These are phyloP conservation scores for Epinephelus fuscoguttatus DNA, from an alignment of 2,113 vertebrate genomes.

Conservation along the genomic window DNA sequence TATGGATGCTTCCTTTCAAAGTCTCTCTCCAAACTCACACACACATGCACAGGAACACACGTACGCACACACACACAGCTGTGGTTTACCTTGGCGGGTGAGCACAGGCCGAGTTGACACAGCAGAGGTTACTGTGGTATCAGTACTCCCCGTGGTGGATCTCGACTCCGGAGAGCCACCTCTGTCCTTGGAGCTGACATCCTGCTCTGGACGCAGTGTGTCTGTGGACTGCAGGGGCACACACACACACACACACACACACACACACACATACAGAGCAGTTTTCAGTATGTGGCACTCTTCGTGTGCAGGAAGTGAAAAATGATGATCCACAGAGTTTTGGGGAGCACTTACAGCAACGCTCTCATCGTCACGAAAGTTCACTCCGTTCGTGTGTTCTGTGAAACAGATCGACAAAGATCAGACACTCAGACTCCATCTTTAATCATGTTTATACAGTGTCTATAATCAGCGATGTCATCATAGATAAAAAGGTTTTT, in stretches of 20 bases:
- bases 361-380: constrained; percentile 87
- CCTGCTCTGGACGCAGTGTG: constrained; percentile 78
- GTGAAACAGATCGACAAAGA: constrained; percentile 42
- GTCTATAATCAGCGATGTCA: background rate
- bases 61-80: background rate
- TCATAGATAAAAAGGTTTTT: background rate
- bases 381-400: constrained; percentile 88
- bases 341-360: constrained; percentile 68
- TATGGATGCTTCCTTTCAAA: constrained; percentile 14
- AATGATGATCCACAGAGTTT: constrained; percentile 34
- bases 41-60: background rate
- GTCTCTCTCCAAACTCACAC: background rate
- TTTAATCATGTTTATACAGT: background rate
- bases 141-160: constrained; percentile 60
- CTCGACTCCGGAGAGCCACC: constrained; percentile 64
- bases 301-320: constrained; percentile 11
- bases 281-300: constrained; percentile 6
- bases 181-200: constrained; percentile 84
- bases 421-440: background rate
- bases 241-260: constrained; percentile 19
- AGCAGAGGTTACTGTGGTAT: constrained; percentile 62
- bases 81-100: constrained; percentile 80
- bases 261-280: constrained; percentile 14
- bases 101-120: constrained; percentile 69
- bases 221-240: constrained; percentile 79